A percentile compares a stretch with the other conserved stretches of the same genome.
Conservation (phyloP, 2,113 vertebrate genomes). For the Prietella phreatophila region DNA sequence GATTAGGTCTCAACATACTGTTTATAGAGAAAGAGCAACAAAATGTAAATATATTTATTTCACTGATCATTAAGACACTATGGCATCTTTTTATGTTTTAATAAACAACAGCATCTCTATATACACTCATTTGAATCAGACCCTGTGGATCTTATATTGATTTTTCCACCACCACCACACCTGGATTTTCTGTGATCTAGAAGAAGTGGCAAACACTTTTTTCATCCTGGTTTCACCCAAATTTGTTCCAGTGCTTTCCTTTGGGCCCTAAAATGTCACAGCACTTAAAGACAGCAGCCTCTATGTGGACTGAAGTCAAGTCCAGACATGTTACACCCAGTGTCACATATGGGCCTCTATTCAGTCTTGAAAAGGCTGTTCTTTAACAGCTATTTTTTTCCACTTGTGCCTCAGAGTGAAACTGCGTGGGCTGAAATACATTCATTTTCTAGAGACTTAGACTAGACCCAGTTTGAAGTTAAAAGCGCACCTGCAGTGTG, state of each 20-base stretch:
- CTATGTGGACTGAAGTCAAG: constrained; percentile 5
- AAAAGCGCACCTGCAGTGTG: neutral
- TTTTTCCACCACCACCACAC: neutral
- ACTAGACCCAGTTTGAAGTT: constrained; percentile 7
- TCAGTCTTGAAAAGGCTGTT: neutral
- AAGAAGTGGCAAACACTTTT: neutral
- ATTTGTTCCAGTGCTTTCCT: neutral
- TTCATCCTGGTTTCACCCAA: neutral
- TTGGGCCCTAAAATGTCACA: neutral
- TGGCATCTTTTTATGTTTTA: neutral
- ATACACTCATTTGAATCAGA: neutral
- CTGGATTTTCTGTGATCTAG: neutral
- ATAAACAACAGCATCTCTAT: neutral
- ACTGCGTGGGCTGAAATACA: neutral
- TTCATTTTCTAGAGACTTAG: neutral
- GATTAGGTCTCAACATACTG: neutral
- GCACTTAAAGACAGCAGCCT: neutral
- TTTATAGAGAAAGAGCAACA: neutral
- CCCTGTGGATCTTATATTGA: neutral
- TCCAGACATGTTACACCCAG: neutral
- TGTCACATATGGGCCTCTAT: neutral
- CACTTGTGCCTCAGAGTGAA: neutral
- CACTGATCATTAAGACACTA: neutral
- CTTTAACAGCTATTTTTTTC: neutral
- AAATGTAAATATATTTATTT: neutral